phyloP scores from a whole-genome alignment of 1,140 invertebrate species.

The Heliconius hermathena region DNA sequence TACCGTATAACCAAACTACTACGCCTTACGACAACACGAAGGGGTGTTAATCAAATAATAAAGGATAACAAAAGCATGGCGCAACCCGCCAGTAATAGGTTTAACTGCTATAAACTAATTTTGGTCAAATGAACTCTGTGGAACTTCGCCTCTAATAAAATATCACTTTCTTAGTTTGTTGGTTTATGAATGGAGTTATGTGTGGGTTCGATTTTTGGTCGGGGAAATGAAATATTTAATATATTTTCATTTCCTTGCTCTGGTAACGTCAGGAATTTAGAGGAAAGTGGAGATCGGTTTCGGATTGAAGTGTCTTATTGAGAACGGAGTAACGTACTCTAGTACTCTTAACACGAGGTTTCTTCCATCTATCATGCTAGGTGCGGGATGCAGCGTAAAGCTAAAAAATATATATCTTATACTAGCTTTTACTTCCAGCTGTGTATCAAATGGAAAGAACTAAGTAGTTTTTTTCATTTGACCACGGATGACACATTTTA shows the following conservation, averaged over 20 bases:
- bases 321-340: too few species aligned
- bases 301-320: too few species aligned
- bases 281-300: too few species aligned
- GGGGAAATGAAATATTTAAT: too few species aligned
- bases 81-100: slow-evolving; percentile 32
- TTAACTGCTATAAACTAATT: slow-evolving; percentile 44
- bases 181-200: not conserved
- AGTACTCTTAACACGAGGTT: too few species aligned
- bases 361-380: not conserved
- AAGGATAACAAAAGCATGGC: slow-evolving; percentile 39
- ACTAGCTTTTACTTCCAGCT: too few species aligned
- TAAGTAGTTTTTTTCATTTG: too few species aligned
- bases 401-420: too few species aligned
- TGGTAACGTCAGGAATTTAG: too few species aligned
- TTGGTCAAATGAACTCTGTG: slow-evolving; percentile 28
- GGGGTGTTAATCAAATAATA: slow-evolving; percentile 38
- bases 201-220: not conserved
- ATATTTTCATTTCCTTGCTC: too few species aligned
- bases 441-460: too few species aligned
- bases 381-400: not conserved
- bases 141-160: slow-evolving; percentile 18
- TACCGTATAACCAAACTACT: not conserved
- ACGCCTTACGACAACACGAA: slow-evolving; percentile 4
- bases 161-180: not conserved
- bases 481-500: too few species aligned